These are phyloP conservation scores for Bombus polaris DNA, from an alignment of 1,140 invertebrate genomes.

Conservation along the genomic window DNA sequence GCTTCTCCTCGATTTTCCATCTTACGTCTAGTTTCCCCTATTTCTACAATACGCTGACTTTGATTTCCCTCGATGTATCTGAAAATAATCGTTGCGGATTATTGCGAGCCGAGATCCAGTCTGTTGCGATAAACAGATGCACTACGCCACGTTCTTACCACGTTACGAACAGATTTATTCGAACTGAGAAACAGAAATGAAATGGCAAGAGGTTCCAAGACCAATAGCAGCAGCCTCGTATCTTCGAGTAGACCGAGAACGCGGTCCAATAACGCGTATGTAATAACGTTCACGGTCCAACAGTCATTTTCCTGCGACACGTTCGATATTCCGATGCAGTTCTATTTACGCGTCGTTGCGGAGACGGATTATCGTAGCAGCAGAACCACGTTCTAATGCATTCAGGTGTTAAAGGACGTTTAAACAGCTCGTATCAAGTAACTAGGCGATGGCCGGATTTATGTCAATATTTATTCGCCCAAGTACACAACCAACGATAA, in stretches of 20 bases:
- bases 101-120: no score
- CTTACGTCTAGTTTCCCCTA: neutral
- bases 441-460: constrained; percentile 35
- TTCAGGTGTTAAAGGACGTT: constrained; percentile 16
- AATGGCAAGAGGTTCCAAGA: neutral
- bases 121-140: no score
- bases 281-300: constrained; percentile 6
- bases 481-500: no score
- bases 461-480: neutral
- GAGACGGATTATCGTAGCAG: neutral
- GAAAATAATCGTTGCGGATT: no score
- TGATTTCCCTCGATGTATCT: neutral
- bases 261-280: neutral
- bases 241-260: neutral
- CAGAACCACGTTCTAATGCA: neutral
- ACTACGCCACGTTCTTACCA: no score
- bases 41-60: neutral
- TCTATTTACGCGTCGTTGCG: neutral
- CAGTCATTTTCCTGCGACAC: neutral
- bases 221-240: no score
- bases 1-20: no score
- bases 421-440: constrained; percentile 15
- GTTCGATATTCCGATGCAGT: constrained; percentile 3
- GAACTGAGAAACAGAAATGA: neutral
- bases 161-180: neutral